Conservation (phyloP, 2,113 vertebrate genomes). For the Panthera leo region DNA sequence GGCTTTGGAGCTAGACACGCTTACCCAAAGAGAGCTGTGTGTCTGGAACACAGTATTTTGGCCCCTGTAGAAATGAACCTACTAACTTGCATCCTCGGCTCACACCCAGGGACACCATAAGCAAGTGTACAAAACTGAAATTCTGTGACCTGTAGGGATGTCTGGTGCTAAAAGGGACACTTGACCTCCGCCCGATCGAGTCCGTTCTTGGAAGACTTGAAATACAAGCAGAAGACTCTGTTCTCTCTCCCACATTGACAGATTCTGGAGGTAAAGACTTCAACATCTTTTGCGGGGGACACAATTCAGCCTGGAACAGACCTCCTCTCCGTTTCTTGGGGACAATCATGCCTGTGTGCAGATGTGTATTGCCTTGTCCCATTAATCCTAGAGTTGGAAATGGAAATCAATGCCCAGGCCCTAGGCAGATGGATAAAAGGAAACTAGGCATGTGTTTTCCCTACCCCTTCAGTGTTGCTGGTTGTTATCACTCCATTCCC, state of each 20-base stretch:
- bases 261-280: background rate
- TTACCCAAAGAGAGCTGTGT: background rate
- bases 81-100: background rate
- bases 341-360: background rate
- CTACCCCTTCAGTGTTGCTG: background rate
- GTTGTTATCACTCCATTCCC: background rate
- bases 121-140: background rate
- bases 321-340: background rate
- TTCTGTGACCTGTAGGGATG: background rate
- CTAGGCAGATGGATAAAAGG: background rate
- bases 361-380: background rate
- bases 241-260: background rate
- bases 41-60: background rate
- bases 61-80: background rate
- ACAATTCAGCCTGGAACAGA: background rate
- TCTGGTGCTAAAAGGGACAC: background rate
- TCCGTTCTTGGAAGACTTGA: background rate
- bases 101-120: background rate
- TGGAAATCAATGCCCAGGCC: background rate
- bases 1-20: background rate
- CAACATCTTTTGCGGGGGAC: background rate
- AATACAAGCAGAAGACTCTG: background rate
- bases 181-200: background rate
- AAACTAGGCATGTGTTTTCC: background rate
- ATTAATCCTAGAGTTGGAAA: background rate